Evolutionary conservation across 2,888 invertebrate genomes (phyloP), one percentile per base, ranked within the genome.

Genomic region (Onthophagus sagittarius): DNA sequence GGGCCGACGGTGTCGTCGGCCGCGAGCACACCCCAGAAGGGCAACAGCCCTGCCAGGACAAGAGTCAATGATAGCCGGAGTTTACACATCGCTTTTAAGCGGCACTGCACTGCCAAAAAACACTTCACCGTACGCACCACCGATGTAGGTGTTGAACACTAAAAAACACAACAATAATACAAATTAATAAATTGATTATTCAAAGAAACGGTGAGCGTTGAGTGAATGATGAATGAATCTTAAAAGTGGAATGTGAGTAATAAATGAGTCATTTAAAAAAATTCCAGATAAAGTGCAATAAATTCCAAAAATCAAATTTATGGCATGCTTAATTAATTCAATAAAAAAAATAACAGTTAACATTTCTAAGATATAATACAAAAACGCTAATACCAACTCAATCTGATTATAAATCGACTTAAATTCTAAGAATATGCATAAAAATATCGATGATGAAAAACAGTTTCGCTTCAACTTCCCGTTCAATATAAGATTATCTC

Each of bases 1-100:
- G 97, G 97, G 79, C 97, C 97, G 71, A 83, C 81, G 69, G 84
- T 83, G 76, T 82, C 82, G 77, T 85, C 84, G 73, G 83, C 84
- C 73, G 75, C 75, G 33, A 67, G 15, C 62, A 72, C 62, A 11
- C 39, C 39, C 39, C 39, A 53, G 11, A 53, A 11, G 39, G 39
- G 39, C 39, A 53, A 53, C 39, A 53, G 39, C 39, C 39, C 65
- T 69, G 69, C 70, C 64, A 70, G 23, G 64, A 67, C 15, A 63
- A 74, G 15, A 72, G 74, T 74, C 71, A 74, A 71, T 62, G 71
- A 15, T 14, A 74, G 13, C 53, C 62, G 13, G 15, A 33, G 65
- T 39, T 11, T 64, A 67, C 32, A 65, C 74, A 74, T 32, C 15
- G 31, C 71, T 15, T 62, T 62, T n/a, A 9, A 15, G 13, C 31